Evolutionary conservation across 64 coral and sea anemone genomes (phyloP).

Genomic region (Exaiptasia diaphana): DNA sequence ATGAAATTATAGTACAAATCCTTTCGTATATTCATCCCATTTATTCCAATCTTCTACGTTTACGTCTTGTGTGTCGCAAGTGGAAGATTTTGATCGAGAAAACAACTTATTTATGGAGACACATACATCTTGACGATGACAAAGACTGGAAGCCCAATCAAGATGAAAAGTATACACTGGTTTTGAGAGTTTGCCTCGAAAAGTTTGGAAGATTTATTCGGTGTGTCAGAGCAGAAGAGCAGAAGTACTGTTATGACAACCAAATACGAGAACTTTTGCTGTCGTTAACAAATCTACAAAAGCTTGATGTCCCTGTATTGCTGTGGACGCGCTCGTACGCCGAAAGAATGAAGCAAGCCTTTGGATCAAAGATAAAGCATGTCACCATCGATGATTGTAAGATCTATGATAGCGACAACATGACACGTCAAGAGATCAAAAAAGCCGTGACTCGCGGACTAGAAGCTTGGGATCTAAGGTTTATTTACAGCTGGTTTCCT

Average conservation of each 20-base stretch:
- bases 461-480: conserved; percentile 30
- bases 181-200: conserved; percentile 8
- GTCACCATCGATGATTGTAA: conserved; percentile 47
- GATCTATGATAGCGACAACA: not conserved
- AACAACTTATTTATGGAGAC: conserved; percentile 32
- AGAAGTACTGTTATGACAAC: not conserved
- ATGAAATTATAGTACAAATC: conserved; percentile 43
- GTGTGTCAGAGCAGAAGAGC: conserved; percentile 39
- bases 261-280: conserved; percentile 3
- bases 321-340: conserved; percentile 22
- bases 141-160: not conserved
- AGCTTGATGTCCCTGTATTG: conserved; percentile 23
- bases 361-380: conserved; percentile 10
- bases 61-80: conserved; percentile 23
- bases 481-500: conserved; percentile 8
- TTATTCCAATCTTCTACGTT: conserved; percentile 19
- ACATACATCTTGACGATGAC: conserved; percentile 48
- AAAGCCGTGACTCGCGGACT: not conserved
- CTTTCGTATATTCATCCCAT: conserved; percentile 41
- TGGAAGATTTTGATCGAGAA: conserved; percentile 44
- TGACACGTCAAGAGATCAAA: not conserved
- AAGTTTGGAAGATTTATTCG: conserved; percentile 32
- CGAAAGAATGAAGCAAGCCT: conserved; percentile 9
- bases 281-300: not conserved
- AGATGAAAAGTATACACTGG: conserved; percentile 1